Evolutionary conservation across 2,797 vertebrate species (phyloP).

Genomic region (Cottoperca gobio): DNA sequence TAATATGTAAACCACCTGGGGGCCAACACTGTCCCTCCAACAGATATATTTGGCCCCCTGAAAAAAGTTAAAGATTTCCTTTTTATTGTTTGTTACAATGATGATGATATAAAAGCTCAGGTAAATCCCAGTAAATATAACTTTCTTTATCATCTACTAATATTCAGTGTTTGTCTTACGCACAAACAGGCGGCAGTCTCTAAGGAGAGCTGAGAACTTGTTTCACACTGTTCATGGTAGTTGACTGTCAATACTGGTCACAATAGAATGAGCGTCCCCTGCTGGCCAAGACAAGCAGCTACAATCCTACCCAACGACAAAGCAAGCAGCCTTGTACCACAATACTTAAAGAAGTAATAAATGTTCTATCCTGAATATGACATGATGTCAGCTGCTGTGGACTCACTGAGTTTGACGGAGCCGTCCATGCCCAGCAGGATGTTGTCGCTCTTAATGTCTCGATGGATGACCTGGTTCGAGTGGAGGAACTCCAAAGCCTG

Average conservation of each 20-base stretch:
- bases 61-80: neutral
- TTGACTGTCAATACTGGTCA: neutral
- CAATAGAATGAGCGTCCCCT: conserved; percentile 8
- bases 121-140: neutral
- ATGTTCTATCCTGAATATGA: neutral
- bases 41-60: neutral
- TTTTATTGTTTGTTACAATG: neutral
- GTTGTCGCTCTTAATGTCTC: conserved; percentile 99
- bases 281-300: conserved; percentile 14
- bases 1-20: neutral
- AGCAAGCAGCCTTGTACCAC: too few species aligned
- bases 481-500: conserved; percentile 98
- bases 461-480: conserved; percentile 96
- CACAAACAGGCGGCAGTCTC: too few species aligned
- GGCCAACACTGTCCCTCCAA: neutral
- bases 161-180: too few species aligned
- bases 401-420: conserved; percentile 96
- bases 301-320: neutral
- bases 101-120: neutral
- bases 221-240: neutral
- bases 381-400: neutral
- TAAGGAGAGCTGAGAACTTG: neutral
- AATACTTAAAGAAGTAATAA: neutral
- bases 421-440: conserved; percentile 98
- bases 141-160: neutral